Evolutionary conservation across 2,113 vertebrate genomes (phyloP), one percentile per base, ranked within the genome.

Genomic region (Hippocampus zosterae): DNA sequence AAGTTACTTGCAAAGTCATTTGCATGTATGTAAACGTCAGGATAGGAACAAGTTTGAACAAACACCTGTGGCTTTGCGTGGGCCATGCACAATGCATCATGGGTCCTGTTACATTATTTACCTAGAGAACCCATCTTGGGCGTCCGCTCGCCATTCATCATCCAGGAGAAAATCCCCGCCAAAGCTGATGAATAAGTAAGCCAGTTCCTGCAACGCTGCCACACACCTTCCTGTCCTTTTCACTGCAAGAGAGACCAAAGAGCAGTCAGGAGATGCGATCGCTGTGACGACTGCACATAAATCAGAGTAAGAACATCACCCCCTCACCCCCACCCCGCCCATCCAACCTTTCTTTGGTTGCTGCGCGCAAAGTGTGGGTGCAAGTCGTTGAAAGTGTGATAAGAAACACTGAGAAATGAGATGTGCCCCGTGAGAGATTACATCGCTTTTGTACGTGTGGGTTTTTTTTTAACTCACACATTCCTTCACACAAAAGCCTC

Each of bases 111-210:
- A 76, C 84, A 90, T 91, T 91, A 88, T 91, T 91, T 85, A 91
- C 82, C 81, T 75, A 78, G 81, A 68, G 82, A 74, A 83, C 76
- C 74, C 79, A 21, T 23, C 6, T 65, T 46, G 40, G 63, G 42
- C 25, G 63, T 44, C 84, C 78, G 33, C 69, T 76, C 76, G 82
- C 82, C 83, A 87, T 89, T 88, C 83, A 89, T 90, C 89, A 89
- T 88, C 79, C 75, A 79, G 18, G 69, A 75, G 85, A 84, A 88
- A 81, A 79, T 81, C 74, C 2, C 57, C 27, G 57, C 57, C 57
- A 85, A 86, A 85, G 75, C 82, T 79, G 87, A 89, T 90, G 84
- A 90, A 89, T 90, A 87, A 91, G 82, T 89, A 87, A 89, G 87
- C 64, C 62, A 78, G 72, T 86, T 89, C 83, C 80, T 78, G 73